A percentile compares a stretch with the other conserved stretches of the same genome.
Conservation (phyloP, 64 coral and sea anemone species). For the Pocillopora verrucosa region DNA sequence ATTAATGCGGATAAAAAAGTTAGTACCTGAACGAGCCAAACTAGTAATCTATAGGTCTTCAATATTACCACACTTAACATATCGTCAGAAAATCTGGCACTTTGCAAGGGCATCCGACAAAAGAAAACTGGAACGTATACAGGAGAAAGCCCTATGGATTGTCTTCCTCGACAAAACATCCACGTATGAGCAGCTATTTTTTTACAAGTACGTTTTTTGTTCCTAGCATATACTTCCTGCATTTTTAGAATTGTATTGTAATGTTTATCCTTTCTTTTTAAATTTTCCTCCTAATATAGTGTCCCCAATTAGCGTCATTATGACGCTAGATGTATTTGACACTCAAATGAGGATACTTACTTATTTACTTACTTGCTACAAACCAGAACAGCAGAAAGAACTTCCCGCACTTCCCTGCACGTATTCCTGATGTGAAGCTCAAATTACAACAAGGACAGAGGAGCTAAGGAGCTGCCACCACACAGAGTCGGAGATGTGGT, state of each 20-base stretch:
- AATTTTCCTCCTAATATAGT: no score
- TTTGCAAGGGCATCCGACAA: constrained; percentile 27
- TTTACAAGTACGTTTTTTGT: no score
- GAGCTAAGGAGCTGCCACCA: background rate
- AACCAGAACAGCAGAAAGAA: constrained; percentile 25
- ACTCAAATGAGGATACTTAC: no score
- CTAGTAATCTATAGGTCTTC: constrained; percentile 37
- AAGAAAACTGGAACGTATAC: constrained; percentile 20
- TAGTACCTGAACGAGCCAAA: constrained; percentile 66
- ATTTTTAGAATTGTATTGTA: no score
- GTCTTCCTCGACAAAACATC: constrained; percentile 21
- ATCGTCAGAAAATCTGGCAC: constrained; percentile 34
- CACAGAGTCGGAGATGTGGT: background rate
- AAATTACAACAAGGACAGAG: no score
- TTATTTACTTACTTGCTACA: background rate
- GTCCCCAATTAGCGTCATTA: no score
- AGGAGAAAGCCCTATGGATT: constrained; percentile 41
- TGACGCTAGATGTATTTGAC: no score
- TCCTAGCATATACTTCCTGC: no score
- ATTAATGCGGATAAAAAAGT: constrained; percentile 52
- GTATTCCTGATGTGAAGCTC: no score
- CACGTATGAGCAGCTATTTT: constrained; percentile 23
- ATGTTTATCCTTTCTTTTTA: no score
- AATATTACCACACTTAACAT: constrained; percentile 23
- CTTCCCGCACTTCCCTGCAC: background rate